These are phyloP conservation scores for Isurus oxyrinchus DNA, from an alignment of 2,113 vertebrate genomes.

Conservation along the genomic window DNA sequence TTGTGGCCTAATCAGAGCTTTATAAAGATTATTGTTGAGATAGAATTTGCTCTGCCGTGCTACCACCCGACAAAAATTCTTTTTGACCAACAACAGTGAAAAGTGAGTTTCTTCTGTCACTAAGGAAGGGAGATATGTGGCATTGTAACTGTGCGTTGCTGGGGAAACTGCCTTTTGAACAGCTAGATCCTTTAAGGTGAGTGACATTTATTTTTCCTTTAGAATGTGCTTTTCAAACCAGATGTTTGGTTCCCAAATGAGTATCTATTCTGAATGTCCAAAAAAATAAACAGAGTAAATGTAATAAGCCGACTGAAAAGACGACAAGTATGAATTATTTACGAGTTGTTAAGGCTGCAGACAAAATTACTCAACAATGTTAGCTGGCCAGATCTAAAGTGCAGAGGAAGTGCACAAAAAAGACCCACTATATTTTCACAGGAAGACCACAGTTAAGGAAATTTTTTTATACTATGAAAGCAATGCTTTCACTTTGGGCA, in stretches of 20 bases:
- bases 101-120: not conserved
- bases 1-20: not conserved
- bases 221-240: not conserved
- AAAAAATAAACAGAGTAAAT: not conserved
- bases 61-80: not conserved
- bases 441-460: not conserved
- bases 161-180: not conserved
- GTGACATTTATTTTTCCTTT: conserved; percentile 2
- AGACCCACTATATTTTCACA: not conserved
- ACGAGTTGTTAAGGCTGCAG: not conserved
- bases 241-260: not conserved
- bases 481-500: not conserved
- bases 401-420: not conserved
- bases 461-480: not conserved
- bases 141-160: not conserved
- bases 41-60: not conserved
- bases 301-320: not conserved
- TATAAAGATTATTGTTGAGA: not conserved
- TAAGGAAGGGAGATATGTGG: not conserved
- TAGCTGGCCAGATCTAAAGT: not conserved
- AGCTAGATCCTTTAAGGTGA: not conserved
- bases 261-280: not conserved
- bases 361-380: not conserved
- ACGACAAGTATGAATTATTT: conserved; percentile 13
- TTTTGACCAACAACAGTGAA: not conserved